Conservation (phyloP, 2,888 invertebrate species). For the Callimorpha dominula region DNA sequence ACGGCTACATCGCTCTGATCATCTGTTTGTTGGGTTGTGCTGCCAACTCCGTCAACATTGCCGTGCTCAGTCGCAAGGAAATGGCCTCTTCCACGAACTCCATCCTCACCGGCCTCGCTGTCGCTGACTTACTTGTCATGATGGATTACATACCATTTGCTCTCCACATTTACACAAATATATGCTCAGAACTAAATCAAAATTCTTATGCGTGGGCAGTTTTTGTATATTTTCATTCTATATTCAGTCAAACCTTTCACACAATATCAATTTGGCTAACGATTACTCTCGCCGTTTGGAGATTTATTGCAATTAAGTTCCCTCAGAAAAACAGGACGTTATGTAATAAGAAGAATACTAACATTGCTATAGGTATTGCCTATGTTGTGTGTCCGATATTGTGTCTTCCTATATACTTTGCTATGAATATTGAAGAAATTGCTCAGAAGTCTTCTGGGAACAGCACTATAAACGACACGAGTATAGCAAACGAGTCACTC, state of each 20-base stretch:
- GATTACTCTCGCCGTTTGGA: conserved; percentile 96
- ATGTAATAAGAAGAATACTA: conserved; percentile 93
- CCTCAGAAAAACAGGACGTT: conserved; percentile 93
- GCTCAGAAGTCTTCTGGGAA: conserved; percentile 45
- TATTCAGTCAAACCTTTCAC: conserved; percentile 95
- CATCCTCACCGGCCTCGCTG: conserved; percentile 96
- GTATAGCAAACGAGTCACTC: conserved; percentile 56
- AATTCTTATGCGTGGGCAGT: conserved; percentile 92
- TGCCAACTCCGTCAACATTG: conserved; percentile 96
- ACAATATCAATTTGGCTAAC: conserved; percentile 98
- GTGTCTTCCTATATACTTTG: conserved; percentile 94
- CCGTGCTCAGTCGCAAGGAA: conserved; percentile 95
- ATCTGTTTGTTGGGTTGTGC: conserved; percentile 96
- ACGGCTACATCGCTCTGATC: conserved; percentile 94
- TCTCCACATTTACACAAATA: conserved; percentile 91
- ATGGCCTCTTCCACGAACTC: conserved; percentile 97
- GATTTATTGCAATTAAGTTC: conserved; percentile 95
- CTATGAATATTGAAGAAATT: conserved; percentile 89
- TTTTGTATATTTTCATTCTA: conserved; percentile 95
- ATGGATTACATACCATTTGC: conserved; percentile 97
- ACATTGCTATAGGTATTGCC: conserved; percentile 91
- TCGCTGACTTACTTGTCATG: conserved; percentile 97
- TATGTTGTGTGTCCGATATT: conserved; percentile 94
- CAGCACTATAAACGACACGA: conserved; percentile 61
- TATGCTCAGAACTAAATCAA: conserved; percentile 77